These are phyloP conservation scores for Esox lucius DNA, from an alignment of 2,797 vertebrate genomes.

Conservation along the genomic window DNA sequence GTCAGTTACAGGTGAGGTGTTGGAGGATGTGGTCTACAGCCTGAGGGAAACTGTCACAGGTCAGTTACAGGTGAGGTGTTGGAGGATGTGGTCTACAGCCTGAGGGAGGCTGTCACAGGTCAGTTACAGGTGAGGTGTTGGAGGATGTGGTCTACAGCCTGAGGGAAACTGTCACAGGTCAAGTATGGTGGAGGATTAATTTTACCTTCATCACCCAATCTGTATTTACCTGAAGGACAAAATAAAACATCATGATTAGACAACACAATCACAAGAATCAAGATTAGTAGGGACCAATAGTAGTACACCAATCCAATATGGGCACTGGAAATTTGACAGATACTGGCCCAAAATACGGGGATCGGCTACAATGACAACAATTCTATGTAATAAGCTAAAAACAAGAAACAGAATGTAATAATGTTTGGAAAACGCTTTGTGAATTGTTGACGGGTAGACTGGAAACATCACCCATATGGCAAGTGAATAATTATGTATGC, in stretches of 20 bases:
- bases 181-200: conserved; percentile 84
- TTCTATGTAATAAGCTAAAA: too few relatives aligned
- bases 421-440: too few relatives aligned
- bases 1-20: conserved; percentile 58
- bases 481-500: too few relatives aligned
- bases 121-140: conserved; percentile 74
- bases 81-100: conserved; percentile 80
- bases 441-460: too few relatives aligned
- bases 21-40: conserved; percentile 80
- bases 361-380: too few relatives aligned
- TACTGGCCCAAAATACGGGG: too few relatives aligned
- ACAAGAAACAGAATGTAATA: too few relatives aligned
- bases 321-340: too few relatives aligned
- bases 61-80: conserved; percentile 58
- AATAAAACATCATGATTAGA: background rate
- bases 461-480: too few relatives aligned
- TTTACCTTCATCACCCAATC: conserved; percentile 85
- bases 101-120: conserved; percentile 82
- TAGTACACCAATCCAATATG: too few relatives aligned
- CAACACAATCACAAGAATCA: background rate
- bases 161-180: conserved; percentile 85
- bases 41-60: conserved; percentile 81
- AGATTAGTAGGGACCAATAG: too few relatives aligned
- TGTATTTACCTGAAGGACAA: conserved; percentile 87
- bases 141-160: conserved; percentile 90